These are phyloP conservation scores for Euplexia lucipara DNA, from an alignment of 2,888 invertebrate genomes.

Conservation along the genomic window DNA sequence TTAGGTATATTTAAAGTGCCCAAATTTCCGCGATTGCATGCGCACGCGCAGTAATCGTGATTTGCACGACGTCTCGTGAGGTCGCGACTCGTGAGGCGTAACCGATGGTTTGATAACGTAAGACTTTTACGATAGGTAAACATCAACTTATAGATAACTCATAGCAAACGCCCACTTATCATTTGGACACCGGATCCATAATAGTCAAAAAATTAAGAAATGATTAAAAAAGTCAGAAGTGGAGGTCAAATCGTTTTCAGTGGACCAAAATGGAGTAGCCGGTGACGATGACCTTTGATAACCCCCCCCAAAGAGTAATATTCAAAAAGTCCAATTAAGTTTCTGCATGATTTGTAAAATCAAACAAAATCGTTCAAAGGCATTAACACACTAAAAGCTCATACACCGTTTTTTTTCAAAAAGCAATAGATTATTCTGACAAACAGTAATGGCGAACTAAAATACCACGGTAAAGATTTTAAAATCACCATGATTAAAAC, in stretches of 20 bases:
- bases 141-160: neutral
- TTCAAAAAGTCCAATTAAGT: no score
- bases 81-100: slow-evolving; percentile 9
- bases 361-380: no score
- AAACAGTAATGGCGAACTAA: no score
- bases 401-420: no score
- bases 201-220: neutral
- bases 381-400: no score
- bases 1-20: slow-evolving; percentile 21
- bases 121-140: slow-evolving; percentile 2
- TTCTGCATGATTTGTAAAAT: no score
- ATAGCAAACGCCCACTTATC: neutral
- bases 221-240: neutral
- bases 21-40: slow-evolving; percentile 38
- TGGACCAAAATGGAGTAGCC: neutral
- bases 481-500: no score
- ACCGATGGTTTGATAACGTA: slow-evolving; percentile 11
- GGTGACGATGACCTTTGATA: no score
- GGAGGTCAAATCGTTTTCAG: slow-evolving; percentile 9
- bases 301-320: no score
- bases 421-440: no score
- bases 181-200: neutral
- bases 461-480: no score
- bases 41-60: slow-evolving; percentile 35
- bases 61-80: slow-evolving; percentile 28